Conservation (phyloP, 2,113 vertebrate genomes). For the Cyanocitta stelleri region DNA sequence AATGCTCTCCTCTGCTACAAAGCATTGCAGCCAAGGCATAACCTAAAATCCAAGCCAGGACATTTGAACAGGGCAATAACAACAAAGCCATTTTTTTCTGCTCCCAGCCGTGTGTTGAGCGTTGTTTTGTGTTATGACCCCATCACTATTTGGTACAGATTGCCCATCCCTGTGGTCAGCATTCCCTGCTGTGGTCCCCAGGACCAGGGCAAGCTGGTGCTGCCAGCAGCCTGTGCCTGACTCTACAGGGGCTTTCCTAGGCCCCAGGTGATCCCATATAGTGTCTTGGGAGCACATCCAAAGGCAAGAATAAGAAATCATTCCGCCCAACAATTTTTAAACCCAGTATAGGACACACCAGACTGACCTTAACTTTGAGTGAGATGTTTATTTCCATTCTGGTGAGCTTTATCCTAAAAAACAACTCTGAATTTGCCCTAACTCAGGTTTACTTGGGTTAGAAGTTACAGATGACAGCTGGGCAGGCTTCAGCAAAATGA, state of each 20-base stretch:
- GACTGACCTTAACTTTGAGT: not conserved
- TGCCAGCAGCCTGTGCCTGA: not conserved
- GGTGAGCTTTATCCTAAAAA: not conserved
- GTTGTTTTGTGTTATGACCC: rapidly evolving
- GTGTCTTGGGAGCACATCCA: not conserved
- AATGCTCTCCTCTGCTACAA: not conserved
- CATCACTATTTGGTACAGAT: not conserved
- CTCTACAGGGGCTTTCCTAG: not conserved
- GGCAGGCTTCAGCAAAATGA: not conserved
- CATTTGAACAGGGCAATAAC: not conserved
- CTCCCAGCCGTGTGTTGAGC: not conserved
- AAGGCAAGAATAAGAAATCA: not conserved
- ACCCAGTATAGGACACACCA: not conserved
- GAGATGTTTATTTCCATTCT: not conserved
- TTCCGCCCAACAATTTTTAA: not conserved
- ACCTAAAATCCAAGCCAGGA: not conserved
- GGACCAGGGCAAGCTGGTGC: rapidly evolving
- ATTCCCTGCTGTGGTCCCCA: not conserved
- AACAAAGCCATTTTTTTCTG: not conserved
- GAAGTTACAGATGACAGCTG: not conserved
- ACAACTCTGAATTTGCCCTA: not conserved
- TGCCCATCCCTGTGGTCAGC: rapidly evolving
- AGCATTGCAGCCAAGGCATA: not conserved
- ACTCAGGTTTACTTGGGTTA: not conserved
- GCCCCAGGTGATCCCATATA: not conserved